Evolutionary conservation across 2,888 invertebrate species (phyloP).

Genomic region (Acronicta alni): DNA sequence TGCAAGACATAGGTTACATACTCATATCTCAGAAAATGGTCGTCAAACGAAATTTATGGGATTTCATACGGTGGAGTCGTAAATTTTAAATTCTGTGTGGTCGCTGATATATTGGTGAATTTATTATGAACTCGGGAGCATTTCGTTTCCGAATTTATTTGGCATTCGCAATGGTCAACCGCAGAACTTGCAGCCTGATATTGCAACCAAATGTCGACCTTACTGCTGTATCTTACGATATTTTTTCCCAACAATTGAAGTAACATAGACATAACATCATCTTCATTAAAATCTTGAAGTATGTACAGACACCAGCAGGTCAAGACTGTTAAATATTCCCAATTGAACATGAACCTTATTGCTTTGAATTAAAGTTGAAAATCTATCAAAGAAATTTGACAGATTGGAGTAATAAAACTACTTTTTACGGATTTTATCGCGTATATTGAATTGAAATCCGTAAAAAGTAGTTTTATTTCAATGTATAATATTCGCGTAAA

Average conservation of each 20-base stretch:
- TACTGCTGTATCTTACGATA: slow-evolving; percentile 6
- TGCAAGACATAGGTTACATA: slow-evolving; percentile 37
- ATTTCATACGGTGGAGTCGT: slow-evolving; percentile 49
- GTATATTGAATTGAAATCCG: too few species aligned
- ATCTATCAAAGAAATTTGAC: too few species aligned
- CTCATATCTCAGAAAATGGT: slow-evolving; percentile 46
- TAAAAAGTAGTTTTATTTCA: too few species aligned
- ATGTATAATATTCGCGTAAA: too few species aligned
- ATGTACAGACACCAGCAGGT: too few species aligned
- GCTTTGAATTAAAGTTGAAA: too few species aligned
- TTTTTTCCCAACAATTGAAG: neutral
- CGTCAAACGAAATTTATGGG: slow-evolving; percentile 58
- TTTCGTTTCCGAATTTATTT: slow-evolving; percentile 64
- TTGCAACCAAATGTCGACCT: slow-evolving; percentile 24
- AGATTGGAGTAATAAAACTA: too few species aligned
- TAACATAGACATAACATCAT: slow-evolving; percentile 12
- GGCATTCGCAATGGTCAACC: slow-evolving; percentile 55
- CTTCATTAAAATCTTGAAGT: slow-evolving; percentile 27
- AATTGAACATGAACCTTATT: too few species aligned
- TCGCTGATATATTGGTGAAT: slow-evolving; percentile 58
- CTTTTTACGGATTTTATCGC: too few species aligned
- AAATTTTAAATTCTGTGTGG: slow-evolving; percentile 58
- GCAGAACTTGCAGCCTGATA: slow-evolving; percentile 23
- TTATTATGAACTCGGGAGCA: slow-evolving; percentile 55
- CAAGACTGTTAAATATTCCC: too few species aligned